These are phyloP conservation scores for Ganaspis brasiliensis DNA, from an alignment of 2,888 invertebrate species.

Conservation along the genomic window DNA sequence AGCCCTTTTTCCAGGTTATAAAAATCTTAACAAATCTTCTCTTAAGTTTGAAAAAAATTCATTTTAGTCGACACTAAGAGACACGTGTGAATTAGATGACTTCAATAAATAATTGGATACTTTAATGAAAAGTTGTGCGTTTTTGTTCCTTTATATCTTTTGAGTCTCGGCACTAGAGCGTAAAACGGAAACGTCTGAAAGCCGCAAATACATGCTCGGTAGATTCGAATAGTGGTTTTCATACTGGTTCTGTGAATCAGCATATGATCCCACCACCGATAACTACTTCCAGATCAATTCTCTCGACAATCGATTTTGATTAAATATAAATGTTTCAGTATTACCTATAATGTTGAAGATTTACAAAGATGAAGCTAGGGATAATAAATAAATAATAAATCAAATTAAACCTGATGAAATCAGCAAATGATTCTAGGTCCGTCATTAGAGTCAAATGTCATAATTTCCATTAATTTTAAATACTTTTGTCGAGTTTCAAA, in stretches of 20 bases:
- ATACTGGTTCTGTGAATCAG: conserved; percentile 18
- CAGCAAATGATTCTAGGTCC: too few species aligned
- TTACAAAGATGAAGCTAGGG: neutral
- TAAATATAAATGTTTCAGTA: conserved; percentile 7
- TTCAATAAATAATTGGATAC: neutral
- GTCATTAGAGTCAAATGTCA: too few species aligned
- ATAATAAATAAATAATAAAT: too few species aligned
- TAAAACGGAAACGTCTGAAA: conserved; percentile 49
- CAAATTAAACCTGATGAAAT: too few species aligned
- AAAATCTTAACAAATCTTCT: too few species aligned
- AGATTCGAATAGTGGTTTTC: conserved; percentile 72
- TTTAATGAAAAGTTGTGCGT: neutral
- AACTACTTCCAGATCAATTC: conserved; percentile 15
- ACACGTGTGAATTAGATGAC: neutral
- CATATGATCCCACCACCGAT: conserved; percentile 15
- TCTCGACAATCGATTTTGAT: conserved; percentile 10
- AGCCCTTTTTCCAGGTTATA: too few species aligned
- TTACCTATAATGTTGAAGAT: neutral
- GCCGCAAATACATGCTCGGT: conserved; percentile 67
- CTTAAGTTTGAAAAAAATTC: too few species aligned
- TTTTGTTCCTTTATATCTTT: neutral
- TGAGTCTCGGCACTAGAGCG: conserved; percentile 6
- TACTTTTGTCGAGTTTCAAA: neutral
- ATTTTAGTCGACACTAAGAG: too few species aligned
- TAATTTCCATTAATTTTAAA: too few species aligned